A percentile compares a stretch with the other conserved stretches of the same genome.
Evolutionary conservation across 2,888 invertebrate genomes (phyloP).

Genomic region (Dichetophora obliterata): DNA sequence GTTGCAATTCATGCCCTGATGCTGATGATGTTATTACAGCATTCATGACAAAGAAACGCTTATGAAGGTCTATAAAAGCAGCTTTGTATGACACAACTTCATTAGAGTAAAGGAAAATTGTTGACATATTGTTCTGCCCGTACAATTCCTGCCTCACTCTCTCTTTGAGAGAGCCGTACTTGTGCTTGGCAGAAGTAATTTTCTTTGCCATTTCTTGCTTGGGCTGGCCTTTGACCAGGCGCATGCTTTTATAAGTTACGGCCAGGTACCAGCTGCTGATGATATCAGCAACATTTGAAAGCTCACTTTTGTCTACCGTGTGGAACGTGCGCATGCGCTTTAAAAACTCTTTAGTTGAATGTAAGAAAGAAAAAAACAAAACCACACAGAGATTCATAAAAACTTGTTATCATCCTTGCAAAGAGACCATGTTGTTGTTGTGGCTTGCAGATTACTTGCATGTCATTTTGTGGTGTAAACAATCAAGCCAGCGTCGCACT

Average conservation of each 20-base stretch:
- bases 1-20: neutral
- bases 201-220: neutral
- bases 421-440: conserved; percentile 43
- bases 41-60: conserved; percentile 4
- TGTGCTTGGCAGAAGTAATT: neutral
- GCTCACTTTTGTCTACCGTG: conserved; percentile 2
- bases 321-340: conserved; percentile 27
- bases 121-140: conserved; percentile 19
- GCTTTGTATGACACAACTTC: conserved; percentile 20
- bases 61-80: neutral
- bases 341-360: neutral
- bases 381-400: too few relatives aligned
- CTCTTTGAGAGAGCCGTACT: neutral
- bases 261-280: conserved; percentile 29
- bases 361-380: neutral
- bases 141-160: neutral
- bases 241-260: conserved; percentile 18
- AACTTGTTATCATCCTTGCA: conserved; percentile 18
- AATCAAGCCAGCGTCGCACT: conserved; percentile 11
- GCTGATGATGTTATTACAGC: conserved; percentile 12
- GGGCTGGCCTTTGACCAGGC: conserved; percentile 29
- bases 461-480: conserved; percentile 45
- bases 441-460: conserved; percentile 40
- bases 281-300: conserved; percentile 37
- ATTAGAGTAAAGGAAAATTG: conserved; percentile 8